Evolutionary conservation across 2,888 invertebrate species (phyloP), one percentile per base, ranked within the genome.

Genomic region (Charanyca ferruginea): DNA sequence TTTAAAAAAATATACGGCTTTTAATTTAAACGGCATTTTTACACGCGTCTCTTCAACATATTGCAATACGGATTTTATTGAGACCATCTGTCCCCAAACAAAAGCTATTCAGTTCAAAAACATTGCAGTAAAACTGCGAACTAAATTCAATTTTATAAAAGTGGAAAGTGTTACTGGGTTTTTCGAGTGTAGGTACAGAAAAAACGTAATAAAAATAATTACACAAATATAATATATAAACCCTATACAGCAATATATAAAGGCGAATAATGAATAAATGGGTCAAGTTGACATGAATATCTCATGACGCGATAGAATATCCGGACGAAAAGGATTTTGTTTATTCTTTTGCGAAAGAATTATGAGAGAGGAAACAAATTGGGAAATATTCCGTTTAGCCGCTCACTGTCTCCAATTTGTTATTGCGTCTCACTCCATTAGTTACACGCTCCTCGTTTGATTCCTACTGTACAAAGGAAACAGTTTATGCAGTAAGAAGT

Each of bases 351-450:
- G 68, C 76, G 69, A 84, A 86, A 85, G 84, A 85, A 88, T 85
- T 84, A 85, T 76, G 76, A 69, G 70, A 66, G 77, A 76, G 70
- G 84, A 82, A 85, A 87, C 82, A 86, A 90, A 89, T 90, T 87
- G 86, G 85, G 79, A 83, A 87, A 86, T 87, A 89, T 88, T 84
- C 84, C 84, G 85, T 83, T 90, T 87, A 85, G 85, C 77, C 83
- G 68, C 81, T 83, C 81, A 81, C 84, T 84, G 87, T 87, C 84
- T 84, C 79, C 86, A 86, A 89, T 90, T 89, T 86, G 87, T 90
- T 88, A 87, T 82, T 75, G 81, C 82, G 83, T 73, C 80, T 83
- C 83, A 80, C 78, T 87, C 88, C 87, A 89, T 90, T 90, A 89
- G 87, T 85, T 84, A 81, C 82, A 83, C 80, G 80, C 65, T 79